phyloP scores from a whole-genome alignment of 1,140 invertebrate genomes.

The Drosophila yakuba region DNA sequence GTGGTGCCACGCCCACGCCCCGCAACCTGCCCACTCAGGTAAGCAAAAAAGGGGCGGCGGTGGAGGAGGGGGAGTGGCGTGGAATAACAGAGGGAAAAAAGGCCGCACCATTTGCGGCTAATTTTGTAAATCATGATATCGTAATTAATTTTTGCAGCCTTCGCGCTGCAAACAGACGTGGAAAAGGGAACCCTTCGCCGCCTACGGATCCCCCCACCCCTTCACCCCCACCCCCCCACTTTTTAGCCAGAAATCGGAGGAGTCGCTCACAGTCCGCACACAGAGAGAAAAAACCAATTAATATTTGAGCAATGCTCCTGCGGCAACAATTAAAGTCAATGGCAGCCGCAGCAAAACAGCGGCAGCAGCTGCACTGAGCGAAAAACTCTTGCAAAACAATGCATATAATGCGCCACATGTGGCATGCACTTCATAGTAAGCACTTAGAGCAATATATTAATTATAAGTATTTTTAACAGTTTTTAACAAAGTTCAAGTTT shows the following conservation, averaged over 20 bases:
- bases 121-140: constrained; percentile 83
- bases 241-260: constrained; percentile 60
- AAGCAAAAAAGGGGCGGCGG: background rate
- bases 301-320: constrained; percentile 83
- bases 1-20: constrained; percentile 16
- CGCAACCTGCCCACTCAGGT: background rate
- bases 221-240: background rate
- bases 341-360: constrained; percentile 49
- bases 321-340: constrained; percentile 81
- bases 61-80: background rate
- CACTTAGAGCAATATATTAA: too few relatives aligned
- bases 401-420: too few relatives aligned
- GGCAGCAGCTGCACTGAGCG: constrained; percentile 14
- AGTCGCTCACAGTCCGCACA: constrained; percentile 29
- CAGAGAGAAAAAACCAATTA: constrained; percentile 78
- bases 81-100: constrained; percentile 38
- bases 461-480: too few relatives aligned
- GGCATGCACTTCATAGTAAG: too few relatives aligned
- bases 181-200: constrained; percentile 22
- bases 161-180: constrained; percentile 33
- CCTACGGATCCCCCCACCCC: background rate
- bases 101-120: constrained; percentile 79
- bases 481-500: too few relatives aligned
- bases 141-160: constrained; percentile 81
- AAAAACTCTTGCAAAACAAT: background rate